Evolutionary conservation across 92 coral and sea anemone genomes (phyloP).

Genomic region (Hydrozoanthus gracilis): DNA sequence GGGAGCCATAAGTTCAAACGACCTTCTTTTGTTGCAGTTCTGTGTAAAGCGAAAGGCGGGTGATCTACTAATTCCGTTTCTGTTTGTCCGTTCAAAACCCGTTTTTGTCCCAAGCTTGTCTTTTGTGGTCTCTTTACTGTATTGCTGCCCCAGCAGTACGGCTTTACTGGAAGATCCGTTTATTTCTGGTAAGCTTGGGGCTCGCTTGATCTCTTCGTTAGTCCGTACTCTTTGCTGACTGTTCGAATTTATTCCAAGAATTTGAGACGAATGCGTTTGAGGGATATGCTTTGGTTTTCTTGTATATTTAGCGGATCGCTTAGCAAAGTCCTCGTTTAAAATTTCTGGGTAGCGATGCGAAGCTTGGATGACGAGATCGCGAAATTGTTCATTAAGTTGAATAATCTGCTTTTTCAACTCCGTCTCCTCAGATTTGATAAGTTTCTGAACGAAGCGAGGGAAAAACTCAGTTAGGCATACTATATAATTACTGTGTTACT

Average conservation of each 20-base stretch:
- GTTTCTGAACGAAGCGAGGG: conserved; percentile 27
- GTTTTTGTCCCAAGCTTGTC: neutral
- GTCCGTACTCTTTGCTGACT: neutral
- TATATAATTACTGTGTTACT: too few relatives aligned
- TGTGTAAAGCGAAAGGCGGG: conserved; percentile 18
- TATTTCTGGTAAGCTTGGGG: conserved; percentile 21
- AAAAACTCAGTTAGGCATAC: too few relatives aligned
- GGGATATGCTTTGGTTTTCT: conserved; percentile 20
- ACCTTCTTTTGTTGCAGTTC: neutral
- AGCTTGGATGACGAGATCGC: conserved; percentile 71
- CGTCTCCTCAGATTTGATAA: conserved; percentile 69
- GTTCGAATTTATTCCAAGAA: neutral
- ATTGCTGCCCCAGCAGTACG: neutral
- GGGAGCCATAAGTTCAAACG: neutral
- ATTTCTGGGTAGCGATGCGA: conserved; percentile 72
- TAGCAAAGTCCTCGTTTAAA: conserved; percentile 61
- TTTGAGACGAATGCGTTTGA: conserved; percentile 28
- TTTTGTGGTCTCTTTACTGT: conserved; percentile 5
- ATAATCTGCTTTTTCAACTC: conserved; percentile 72
- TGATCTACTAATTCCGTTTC: conserved; percentile 32
- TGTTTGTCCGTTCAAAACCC: neutral
- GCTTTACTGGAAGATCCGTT: neutral
- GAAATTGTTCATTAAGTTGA: conserved; percentile 71
- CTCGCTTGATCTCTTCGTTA: conserved; percentile 7
- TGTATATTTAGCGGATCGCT: conserved; percentile 33